phyloP scores from a whole-genome alignment of 2,113 vertebrate genomes.

The Pelodiscus sinensis region DNA sequence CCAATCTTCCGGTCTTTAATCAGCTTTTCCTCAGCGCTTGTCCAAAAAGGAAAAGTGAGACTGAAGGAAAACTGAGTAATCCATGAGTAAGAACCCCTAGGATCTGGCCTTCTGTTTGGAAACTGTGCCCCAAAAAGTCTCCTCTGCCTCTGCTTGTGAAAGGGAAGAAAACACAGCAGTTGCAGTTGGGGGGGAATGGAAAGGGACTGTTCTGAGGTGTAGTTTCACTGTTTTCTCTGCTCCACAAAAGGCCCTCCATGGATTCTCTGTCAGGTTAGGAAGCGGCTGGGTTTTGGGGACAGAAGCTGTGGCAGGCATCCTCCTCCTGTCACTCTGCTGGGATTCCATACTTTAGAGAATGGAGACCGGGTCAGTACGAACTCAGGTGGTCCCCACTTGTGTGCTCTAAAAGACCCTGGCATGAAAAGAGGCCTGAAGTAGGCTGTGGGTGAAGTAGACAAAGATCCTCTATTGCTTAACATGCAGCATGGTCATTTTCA shows the following conservation, averaged over 20 bases:
- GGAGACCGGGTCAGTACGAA: neutral
- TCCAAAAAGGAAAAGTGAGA: neutral
- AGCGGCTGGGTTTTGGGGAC: neutral
- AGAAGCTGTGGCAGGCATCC: neutral
- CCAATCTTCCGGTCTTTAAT: neutral
- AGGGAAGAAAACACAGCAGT: neutral
- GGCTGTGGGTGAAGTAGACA: neutral
- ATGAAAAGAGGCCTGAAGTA: neutral
- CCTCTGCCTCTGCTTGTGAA: neutral
- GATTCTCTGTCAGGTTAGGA: neutral
- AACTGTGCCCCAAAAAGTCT: neutral
- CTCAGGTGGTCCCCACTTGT: neutral
- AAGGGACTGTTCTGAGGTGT: neutral
- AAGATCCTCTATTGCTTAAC: neutral
- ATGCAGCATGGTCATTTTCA: neutral
- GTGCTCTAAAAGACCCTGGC: neutral
- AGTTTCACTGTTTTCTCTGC: neutral
- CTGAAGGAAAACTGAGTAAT: neutral
- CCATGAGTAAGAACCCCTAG: neutral
- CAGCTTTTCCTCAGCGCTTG: conserved; percentile 2
- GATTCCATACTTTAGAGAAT: neutral
- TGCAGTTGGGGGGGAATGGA: neutral
- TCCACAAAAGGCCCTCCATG: neutral
- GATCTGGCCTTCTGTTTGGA: neutral
- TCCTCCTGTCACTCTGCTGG: neutral